Conservation (phyloP, 2,113 vertebrate genomes). For the Procavia capensis region DNA sequence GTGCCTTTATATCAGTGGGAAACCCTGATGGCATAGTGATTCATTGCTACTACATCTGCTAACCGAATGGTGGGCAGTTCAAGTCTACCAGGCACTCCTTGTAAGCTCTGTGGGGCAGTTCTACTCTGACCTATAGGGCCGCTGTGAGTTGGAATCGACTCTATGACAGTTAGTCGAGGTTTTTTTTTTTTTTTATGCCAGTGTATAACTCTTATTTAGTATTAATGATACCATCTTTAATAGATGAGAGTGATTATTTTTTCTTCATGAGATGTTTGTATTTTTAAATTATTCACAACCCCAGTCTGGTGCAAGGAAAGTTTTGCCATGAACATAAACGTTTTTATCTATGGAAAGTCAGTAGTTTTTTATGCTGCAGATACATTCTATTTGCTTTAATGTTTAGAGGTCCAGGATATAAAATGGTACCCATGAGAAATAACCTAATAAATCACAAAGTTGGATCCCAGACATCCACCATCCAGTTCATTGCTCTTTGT, state of each 20-base stretch:
- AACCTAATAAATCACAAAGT: neutral
- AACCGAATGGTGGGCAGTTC: too few species aligned
- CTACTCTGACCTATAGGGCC: too few species aligned
- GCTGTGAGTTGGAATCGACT: too few species aligned
- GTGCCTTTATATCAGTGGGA: too few species aligned
- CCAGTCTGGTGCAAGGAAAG: neutral
- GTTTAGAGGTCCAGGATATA: neutral
- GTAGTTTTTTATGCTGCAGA: neutral
- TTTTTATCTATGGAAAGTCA: neutral
- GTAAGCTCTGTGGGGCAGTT: too few species aligned
- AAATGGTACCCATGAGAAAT: neutral
- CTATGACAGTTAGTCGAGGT: too few species aligned
- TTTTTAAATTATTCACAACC: conserved; percentile 22
- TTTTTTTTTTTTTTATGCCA: neutral
- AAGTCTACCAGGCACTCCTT: too few species aligned
- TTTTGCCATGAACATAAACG: neutral
- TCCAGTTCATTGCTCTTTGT: neutral
- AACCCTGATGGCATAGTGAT: too few species aligned
- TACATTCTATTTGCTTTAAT: conserved; percentile 26
- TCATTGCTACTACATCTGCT: too few species aligned
- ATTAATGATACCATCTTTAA: neutral
- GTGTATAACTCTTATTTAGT: neutral
- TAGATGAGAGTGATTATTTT: neutral
- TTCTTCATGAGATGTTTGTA: neutral
- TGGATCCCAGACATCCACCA: neutral